phyloP scores from a whole-genome alignment of 2,888 invertebrate species.

The Fragum fragum region DNA sequence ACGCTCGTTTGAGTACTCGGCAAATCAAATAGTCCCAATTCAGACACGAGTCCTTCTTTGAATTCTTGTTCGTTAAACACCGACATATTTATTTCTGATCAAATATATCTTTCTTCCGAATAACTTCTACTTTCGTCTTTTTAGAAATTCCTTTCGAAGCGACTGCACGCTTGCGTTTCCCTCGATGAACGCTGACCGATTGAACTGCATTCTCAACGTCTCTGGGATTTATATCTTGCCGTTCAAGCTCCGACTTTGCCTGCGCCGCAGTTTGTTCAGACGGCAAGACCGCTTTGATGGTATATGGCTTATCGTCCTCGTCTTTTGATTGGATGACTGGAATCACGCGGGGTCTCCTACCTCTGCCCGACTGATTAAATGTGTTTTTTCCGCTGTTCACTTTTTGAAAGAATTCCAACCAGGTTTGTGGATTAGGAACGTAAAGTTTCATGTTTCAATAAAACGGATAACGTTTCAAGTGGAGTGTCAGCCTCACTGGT shows the following conservation, averaged over 20 bases:
- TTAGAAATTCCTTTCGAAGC: constrained; percentile 21
- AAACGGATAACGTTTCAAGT: too few relatives aligned
- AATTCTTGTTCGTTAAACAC: constrained; percentile 52
- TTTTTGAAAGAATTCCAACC: constrained; percentile 54
- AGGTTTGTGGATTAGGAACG: constrained; percentile 58
- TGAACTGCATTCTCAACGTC: constrained; percentile 34
- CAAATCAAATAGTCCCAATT: constrained; percentile 58
- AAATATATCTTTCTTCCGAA: constrained; percentile 36
- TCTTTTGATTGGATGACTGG: constrained; percentile 29
- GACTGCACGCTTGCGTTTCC: constrained; percentile 1
- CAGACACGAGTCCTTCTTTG: constrained; percentile 51
- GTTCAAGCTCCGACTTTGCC: constrained; percentile 48
- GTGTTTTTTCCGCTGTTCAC: constrained; percentile 36
- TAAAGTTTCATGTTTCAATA: too few relatives aligned
- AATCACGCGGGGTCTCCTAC: constrained; percentile 42
- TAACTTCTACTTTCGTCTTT: not conserved
- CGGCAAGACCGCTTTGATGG: constrained; percentile 54
- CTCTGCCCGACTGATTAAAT: constrained; percentile 38
- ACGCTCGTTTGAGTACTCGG: constrained; percentile 63
- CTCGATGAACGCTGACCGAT: not conserved
- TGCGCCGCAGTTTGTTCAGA: constrained; percentile 54
- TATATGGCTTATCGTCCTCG: constrained; percentile 5
- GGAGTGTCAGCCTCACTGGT: constrained; percentile 7
- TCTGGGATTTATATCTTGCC: constrained; percentile 50
- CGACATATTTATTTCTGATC: constrained; percentile 50